Percentiles rank a stretch among this genome's conserved stretches.
phyloP scores from a whole-genome alignment of 2,113 vertebrate genomes.

The Girardinichthys multiradiatus region DNA sequence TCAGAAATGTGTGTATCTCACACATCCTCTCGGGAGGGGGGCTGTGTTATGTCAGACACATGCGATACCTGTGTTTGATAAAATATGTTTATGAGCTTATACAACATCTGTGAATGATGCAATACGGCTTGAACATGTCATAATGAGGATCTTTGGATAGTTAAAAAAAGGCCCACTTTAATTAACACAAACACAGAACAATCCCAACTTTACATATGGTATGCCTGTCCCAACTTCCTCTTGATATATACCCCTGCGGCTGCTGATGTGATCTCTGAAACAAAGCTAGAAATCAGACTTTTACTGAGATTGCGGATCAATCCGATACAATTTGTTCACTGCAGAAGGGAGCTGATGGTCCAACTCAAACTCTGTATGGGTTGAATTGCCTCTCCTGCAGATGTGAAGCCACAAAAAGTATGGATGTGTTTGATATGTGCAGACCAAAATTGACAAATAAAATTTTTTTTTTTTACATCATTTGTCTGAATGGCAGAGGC shows the following conservation, averaged over 20 bases:
- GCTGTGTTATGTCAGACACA: slow-evolving; percentile 24
- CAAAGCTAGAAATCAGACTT: too few relatives aligned
- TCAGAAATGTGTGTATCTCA: slow-evolving; percentile 37
- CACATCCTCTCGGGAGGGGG: not conserved
- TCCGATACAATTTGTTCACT: slow-evolving; percentile 62
- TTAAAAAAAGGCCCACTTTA: slow-evolving; percentile 12
- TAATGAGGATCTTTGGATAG: slow-evolving; percentile 17
- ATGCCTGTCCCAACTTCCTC: slow-evolving; percentile 7
- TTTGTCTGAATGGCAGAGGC: not conserved
- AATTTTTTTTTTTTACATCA: not conserved
- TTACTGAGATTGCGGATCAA: slow-evolving; percentile 67
- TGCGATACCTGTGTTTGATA: slow-evolving; percentile 22
- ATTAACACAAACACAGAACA: slow-evolving; percentile 70
- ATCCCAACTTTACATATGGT: slow-evolving; percentile 36
- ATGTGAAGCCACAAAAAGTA: slow-evolving; percentile 6
- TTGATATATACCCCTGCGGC: slow-evolving; percentile 43
- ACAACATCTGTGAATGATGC: slow-evolving; percentile 30
- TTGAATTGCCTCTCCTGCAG: slow-evolving; percentile 40
- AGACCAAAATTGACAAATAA: slow-evolving; percentile 13
- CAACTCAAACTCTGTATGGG: slow-evolving; percentile 45
- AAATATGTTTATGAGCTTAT: slow-evolving; percentile 31
- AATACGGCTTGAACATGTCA: slow-evolving; percentile 44
- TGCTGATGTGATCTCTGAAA: slow-evolving; percentile 41
- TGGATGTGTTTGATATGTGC: not conserved
- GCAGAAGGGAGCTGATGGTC: slow-evolving; percentile 55